Evolutionary conservation across 2,888 invertebrate genomes (phyloP), one percentile per base, ranked within the genome.

Genomic region (Monopis laevigella): DNA sequence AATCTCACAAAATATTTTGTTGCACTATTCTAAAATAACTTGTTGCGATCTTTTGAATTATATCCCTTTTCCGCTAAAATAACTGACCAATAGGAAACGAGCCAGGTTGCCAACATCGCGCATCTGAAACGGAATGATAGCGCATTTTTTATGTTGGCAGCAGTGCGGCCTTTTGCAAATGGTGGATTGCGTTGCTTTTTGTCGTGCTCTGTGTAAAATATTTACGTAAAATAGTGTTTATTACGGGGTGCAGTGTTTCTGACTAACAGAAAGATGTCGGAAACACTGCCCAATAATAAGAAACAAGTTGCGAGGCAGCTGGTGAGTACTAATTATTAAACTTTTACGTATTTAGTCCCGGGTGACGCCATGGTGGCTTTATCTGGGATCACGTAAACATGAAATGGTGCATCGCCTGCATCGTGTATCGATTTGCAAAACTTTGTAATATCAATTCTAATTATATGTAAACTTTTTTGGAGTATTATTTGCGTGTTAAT

Each of bases 311-410:
- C 84, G 48, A 82, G 85, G 54, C 85, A 85, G 58, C 78, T 86
- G 83, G 86, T 86, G 68, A 84, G 85, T 83, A 68, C 67, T 75
- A 68, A 69, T 70, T 72, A 70, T 73, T 69, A 68, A 48, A 61
- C 68, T 74, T 78, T 71, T 75, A 67, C 73, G 67, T 75, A 78
- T 78, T 75, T 74, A 70, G 78, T 78, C 80, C 78, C 75, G 80
- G 77, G 80, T 81, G 81, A 82, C 84, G 85, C 85, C 85, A 85
- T 85, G 82, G 82, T 82, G 82, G 80, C 77, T 77, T 75, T 80
- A 80, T 82, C 81, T 80, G 78, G 80, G 78, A 83, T 83, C 85
- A 85, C 84, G 85, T 84, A 84, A 83, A 82, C 82, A 81, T 72
- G 77, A 78, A 78, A 80, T 78, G 80, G 78, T 80, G 80, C 80